Conservation (phyloP, 2,888 invertebrate genomes). For the Rutpela maculata region DNA sequence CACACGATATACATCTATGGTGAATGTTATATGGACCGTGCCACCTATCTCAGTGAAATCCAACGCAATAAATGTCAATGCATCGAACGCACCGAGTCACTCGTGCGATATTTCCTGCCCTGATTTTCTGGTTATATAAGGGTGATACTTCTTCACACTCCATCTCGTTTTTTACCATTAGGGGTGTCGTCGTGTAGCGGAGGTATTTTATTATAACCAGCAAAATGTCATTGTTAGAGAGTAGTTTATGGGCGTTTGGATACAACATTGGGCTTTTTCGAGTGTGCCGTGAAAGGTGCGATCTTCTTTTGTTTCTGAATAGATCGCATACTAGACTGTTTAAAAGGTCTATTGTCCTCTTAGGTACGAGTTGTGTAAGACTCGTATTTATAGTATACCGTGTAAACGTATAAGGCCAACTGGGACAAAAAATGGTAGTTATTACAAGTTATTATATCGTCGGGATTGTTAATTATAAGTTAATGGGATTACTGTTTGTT, state of each 20-base stretch:
- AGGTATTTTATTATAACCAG: slow-evolving; percentile 21
- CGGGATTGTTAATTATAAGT: not conserved
- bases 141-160: slow-evolving; percentile 6
- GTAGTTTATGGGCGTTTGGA: slow-evolving; percentile 51
- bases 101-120: slow-evolving; percentile 9
- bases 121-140: slow-evolving; percentile 12
- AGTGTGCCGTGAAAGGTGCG: slow-evolving; percentile 45
- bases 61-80: slow-evolving; percentile 14
- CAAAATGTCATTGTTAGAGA: slow-evolving; percentile 50
- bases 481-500: slow-evolving; percentile 10
- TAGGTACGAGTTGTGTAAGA: slow-evolving; percentile 16
- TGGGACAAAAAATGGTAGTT: slow-evolving; percentile 10
- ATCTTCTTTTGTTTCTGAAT: slow-evolving; percentile 45
- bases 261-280: slow-evolving; percentile 42
- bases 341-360: slow-evolving; percentile 23
- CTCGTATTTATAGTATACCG: slow-evolving; percentile 13
- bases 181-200: slow-evolving; percentile 14
- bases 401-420: slow-evolving; percentile 12
- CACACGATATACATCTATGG: slow-evolving; percentile 1
- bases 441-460: slow-evolving; percentile 14
- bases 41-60: not conserved
- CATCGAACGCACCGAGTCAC: not conserved
- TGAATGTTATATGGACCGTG: slow-evolving; percentile 11
- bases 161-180: not conserved
- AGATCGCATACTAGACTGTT: slow-evolving; percentile 14